Evolutionary conservation across 2,797 vertebrate species (phyloP), one percentile per base, ranked within the genome.

Genomic region (Periophthalmus magnuspinnatus): DNA sequence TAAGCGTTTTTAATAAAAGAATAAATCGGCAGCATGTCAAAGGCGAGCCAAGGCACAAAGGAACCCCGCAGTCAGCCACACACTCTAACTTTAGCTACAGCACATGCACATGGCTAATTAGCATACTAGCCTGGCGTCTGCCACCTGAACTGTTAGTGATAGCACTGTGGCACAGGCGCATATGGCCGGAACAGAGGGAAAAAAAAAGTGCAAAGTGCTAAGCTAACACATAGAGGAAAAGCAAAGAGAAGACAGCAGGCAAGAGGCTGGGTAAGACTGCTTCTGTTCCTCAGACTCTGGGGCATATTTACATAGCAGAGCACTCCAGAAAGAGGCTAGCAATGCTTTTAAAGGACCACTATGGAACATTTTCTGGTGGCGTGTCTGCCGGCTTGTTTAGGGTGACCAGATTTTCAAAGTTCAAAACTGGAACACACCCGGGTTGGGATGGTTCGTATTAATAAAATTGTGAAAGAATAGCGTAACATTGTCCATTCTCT

Each of bases 31-130:
- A 24, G n/a, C 0, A 21, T 62, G 19, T 62, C 60, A 41, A 34
- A 62, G 33, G 24, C 14, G 28, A 32, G 28, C 9, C 33, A 28
- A 1, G 5, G 10, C 60, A 41, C 36, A 45, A 62, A 24, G 21
- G 21, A 6, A 41, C 19, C 69, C 70, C 48, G 17, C 73, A 69
- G 45, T 81, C 72, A 71, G 72, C 47, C 17, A 13, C 57, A 68
- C 28, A 56, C 19, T 22, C 48, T 33, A 64, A 61, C 55, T 70
- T 68, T 52, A 75, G 74, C 34, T 1, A 9, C 21, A 21, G 50
- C 81, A 79, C 81, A 68, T 13, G 52, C 80, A 79, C 82, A 65
- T 84, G 87, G 84, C 84, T 89, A 84, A 89, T 90, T 86, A 88
- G 78, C 81, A 90, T 88, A 78, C 81, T 77, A 81, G 65, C 75